These are phyloP conservation scores for Tenthredo amoena DNA, from an alignment of 2,888 invertebrate species.

Conservation along the genomic window DNA sequence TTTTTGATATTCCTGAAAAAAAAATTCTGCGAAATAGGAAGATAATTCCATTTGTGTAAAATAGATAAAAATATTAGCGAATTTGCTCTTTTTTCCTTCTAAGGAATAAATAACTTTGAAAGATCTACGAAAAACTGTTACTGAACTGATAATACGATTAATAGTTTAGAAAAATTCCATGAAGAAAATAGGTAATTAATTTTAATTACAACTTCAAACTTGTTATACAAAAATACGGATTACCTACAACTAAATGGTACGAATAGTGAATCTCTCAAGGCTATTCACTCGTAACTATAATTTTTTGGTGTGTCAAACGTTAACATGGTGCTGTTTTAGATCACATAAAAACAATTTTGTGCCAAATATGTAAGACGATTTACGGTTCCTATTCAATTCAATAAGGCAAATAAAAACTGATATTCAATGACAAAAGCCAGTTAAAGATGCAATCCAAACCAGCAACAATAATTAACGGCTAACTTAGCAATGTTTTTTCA, in stretches of 20 bases:
- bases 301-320: slow-evolving; percentile 12
- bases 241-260: slow-evolving; percentile 26
- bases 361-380: neutral
- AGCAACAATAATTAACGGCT: slow-evolving; percentile 42
- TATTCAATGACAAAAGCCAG: neutral
- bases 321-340: slow-evolving; percentile 34
- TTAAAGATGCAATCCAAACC: slow-evolving; percentile 31
- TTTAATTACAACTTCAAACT: slow-evolving; percentile 44
- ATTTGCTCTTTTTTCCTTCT: neutral
- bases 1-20: neutral
- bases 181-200: neutral
- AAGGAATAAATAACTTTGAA: neutral
- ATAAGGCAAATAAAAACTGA: slow-evolving; percentile 16
- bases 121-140: neutral
- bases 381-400: slow-evolving; percentile 1
- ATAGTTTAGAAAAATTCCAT: neutral
- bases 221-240: slow-evolving; percentile 49
- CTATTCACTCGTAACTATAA: slow-evolving; percentile 17
- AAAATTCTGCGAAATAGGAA: neutral
- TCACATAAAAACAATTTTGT: slow-evolving; percentile 29
- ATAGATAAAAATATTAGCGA: neutral
- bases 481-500: slow-evolving; percentile 28
- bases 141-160: slow-evolving; percentile 6
- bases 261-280: slow-evolving; percentile 5
- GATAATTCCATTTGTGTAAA: neutral